Percentiles rank a stretch among this genome's conserved stretches.
These are phyloP conservation scores for Drosophila picticornis DNA, from an alignment of 2,888 invertebrate genomes.

Conservation along the genomic window DNA sequence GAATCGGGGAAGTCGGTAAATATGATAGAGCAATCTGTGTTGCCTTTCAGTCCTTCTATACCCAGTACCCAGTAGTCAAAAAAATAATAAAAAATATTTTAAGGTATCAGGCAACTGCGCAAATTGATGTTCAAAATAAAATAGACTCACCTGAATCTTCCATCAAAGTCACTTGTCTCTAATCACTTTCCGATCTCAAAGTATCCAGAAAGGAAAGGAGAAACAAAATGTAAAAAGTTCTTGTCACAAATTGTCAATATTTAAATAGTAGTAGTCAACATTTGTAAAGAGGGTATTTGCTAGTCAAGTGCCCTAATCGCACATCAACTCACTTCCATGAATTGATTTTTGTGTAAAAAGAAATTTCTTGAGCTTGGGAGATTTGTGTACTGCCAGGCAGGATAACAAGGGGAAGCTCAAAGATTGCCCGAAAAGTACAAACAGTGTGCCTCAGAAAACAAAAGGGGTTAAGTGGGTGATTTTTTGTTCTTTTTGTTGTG, in stretches of 20 bases:
- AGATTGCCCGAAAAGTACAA: constrained; percentile 20
- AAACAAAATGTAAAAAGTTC: neutral
- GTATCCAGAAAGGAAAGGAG: neutral
- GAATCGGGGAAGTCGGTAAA: constrained; percentile 52
- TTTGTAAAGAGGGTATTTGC: constrained; percentile 17
- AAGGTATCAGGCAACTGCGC: neutral
- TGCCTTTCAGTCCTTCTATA: constrained; percentile 26
- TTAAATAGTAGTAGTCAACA: neutral
- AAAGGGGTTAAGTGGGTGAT: constrained; percentile 49
- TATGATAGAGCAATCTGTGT: constrained; percentile 48
- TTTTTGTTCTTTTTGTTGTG: neutral
- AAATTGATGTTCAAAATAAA: neutral
- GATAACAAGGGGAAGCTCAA: constrained; percentile 36
- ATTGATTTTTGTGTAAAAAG: constrained; percentile 46
- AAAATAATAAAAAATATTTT: neutral
- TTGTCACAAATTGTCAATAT: neutral
- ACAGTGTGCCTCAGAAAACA: constrained; percentile 23
- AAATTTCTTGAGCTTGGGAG: constrained; percentile 41
- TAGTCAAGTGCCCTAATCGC: neutral
- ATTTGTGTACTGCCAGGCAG: constrained; percentile 33
- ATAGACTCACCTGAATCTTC: neutral
- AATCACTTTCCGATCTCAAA: neutral
- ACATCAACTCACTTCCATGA: constrained; percentile 2
- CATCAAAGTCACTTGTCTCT: neutral
- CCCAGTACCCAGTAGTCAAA: constrained; percentile 22